Conservation (phyloP, 2,113 vertebrate species). For the Centropus bengalensis region DNA sequence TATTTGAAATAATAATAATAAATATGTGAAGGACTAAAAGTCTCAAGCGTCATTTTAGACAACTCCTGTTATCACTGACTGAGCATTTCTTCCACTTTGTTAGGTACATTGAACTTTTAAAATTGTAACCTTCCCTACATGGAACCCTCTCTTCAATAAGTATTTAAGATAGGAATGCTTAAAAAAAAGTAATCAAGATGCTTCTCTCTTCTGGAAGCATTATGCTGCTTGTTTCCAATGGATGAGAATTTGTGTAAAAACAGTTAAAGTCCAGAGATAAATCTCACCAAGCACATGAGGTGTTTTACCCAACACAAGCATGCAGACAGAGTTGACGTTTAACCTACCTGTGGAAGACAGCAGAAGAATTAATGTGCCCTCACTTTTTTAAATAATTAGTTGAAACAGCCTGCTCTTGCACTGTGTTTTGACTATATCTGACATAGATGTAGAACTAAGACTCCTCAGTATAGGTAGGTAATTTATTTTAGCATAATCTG, state of each 20-base stretch:
- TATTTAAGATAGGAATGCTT: not conserved
- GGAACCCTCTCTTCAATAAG: not conserved
- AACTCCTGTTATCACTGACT: not conserved
- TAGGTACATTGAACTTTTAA: not conserved
- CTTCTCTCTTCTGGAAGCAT: not conserved
- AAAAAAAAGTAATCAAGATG: not conserved
- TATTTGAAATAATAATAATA: not conserved
- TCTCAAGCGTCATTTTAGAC: not conserved
- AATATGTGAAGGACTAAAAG: not conserved
- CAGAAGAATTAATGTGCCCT: slow-evolving; percentile 14
- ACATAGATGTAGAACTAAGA: not conserved
- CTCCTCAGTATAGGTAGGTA: not conserved
- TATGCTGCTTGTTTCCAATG: not conserved
- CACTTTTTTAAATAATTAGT: not conserved
- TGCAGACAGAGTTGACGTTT: not conserved
- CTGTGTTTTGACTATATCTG: not conserved
- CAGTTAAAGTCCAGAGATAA: not conserved
- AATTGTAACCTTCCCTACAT: not conserved
- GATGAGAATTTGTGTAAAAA: not conserved
- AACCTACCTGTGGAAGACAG: not conserved
- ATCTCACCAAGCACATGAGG: not conserved
- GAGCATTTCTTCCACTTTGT: not conserved
- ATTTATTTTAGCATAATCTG: slow-evolving; percentile 31
- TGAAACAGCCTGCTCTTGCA: not conserved
- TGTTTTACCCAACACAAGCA: not conserved